Conservation (phyloP, 2,797 vertebrate species). For the Sitta carolinensis region DNA sequence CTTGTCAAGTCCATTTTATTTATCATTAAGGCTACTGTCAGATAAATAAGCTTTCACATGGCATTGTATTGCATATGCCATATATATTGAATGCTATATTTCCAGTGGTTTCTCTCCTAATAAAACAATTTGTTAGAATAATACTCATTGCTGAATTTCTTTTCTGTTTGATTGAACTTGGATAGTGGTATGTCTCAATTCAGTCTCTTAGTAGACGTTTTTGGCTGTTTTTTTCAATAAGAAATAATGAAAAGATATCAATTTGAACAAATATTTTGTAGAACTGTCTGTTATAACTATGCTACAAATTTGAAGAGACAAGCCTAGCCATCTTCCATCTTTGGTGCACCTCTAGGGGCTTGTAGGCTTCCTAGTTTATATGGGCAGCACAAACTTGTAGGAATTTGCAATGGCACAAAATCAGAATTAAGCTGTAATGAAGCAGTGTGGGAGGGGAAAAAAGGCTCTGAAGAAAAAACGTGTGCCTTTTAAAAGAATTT, state of each 20-base stretch:
- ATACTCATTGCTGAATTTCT: background rate
- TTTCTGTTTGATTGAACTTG: background rate
- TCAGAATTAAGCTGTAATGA: background rate
- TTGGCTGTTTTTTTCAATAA: background rate
- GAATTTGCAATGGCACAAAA: background rate
- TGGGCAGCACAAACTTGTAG: background rate
- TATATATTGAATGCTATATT: background rate
- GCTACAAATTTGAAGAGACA: background rate
- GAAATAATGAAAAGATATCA: background rate
- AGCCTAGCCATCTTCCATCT: background rate
- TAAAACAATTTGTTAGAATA: background rate
- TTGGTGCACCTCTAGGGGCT: background rate
- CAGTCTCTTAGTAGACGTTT: background rate
- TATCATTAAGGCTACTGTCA: background rate
- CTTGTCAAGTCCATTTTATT: conserved; percentile 47
- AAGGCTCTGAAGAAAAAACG: background rate
- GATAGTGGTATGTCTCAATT: background rate
- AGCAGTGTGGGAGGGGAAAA: background rate
- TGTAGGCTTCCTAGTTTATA: background rate
- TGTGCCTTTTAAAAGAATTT: background rate
- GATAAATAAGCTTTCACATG: background rate
- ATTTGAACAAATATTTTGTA: background rate
- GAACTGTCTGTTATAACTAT: background rate
- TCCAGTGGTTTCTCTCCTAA: background rate
- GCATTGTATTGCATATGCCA: background rate